Conservation (phyloP, 2,113 vertebrate genomes). For the Eclectus roratus region DNA sequence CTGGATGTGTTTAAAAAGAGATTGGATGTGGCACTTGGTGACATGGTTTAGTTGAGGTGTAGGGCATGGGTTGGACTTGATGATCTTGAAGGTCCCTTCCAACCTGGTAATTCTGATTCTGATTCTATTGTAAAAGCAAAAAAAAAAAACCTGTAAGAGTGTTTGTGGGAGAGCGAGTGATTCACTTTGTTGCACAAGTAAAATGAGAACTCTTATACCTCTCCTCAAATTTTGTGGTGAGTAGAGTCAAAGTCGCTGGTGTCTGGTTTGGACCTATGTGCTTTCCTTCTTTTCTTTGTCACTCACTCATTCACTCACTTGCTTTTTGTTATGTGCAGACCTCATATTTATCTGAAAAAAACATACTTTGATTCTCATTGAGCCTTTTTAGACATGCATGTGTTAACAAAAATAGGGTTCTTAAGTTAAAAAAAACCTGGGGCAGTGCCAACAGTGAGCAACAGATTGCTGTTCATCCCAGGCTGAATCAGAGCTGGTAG, state of each 20-base stretch:
- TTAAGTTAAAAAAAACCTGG: neutral
- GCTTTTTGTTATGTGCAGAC: neutral
- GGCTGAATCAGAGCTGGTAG: neutral
- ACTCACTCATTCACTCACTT: neutral
- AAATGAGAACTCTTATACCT: neutral
- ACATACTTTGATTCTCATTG: neutral
- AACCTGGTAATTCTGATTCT: too few species aligned
- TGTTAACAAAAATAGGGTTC: neutral
- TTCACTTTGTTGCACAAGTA: neutral
- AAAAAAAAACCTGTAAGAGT: neutral
- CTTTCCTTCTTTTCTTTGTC: neutral
- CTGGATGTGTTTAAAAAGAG: too few species aligned
- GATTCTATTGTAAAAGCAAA: too few species aligned
- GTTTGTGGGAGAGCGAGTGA: accelerated
- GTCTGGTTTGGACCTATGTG: neutral
- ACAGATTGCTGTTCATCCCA: neutral
- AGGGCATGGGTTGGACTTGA: too few species aligned
- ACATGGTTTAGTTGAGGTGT: too few species aligned
- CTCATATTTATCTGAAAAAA: neutral
- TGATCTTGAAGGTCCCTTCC: too few species aligned
- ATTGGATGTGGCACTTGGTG: too few species aligned
- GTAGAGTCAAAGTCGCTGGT: neutral
- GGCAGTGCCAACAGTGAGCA: neutral
- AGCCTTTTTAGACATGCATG: neutral
- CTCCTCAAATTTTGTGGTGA: neutral